These are phyloP conservation scores for Triplophysa rosa DNA, from an alignment of 2,113 vertebrate genomes.

Conservation along the genomic window DNA sequence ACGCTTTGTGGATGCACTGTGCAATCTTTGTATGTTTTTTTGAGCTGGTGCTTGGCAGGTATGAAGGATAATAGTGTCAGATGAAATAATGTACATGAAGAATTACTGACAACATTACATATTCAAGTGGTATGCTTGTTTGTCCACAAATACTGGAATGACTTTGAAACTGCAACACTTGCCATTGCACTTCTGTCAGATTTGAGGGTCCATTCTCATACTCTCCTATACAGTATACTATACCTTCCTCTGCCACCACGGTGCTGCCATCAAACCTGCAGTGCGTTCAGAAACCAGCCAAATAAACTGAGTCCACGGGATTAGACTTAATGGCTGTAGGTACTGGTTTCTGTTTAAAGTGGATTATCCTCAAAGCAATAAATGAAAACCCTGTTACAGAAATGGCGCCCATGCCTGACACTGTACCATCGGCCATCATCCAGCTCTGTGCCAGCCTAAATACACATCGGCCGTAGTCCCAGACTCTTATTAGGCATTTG, in stretches of 20 bases:
- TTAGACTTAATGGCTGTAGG: conserved; percentile 47
- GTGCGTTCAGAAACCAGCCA: conserved; percentile 37
- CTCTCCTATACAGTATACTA: not conserved
- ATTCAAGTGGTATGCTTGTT: conserved; percentile 32
- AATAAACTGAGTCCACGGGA: conserved; percentile 48
- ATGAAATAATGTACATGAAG: conserved; percentile 12
- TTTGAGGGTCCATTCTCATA: not conserved
- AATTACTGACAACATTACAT: conserved; percentile 32
- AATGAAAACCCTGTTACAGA: conserved; percentile 47
- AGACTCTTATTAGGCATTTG: conserved; percentile 39
- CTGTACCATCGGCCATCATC: conserved; percentile 24
- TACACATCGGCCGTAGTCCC: not conserved
- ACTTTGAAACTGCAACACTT: not conserved
- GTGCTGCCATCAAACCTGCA: conserved; percentile 7
- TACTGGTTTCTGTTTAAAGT: conserved; percentile 53
- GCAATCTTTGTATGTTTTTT: conserved; percentile 43
- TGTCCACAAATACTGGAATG: conserved; percentile 3
- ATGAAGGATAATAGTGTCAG: conserved; percentile 41
- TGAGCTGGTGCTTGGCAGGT: conserved; percentile 24
- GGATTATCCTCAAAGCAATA: conserved; percentile 53
- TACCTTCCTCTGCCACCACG: not conserved
- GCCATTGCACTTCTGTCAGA: not conserved
- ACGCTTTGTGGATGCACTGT: conserved; percentile 51
- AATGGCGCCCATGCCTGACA: conserved; percentile 38
- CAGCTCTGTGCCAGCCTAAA: conserved; percentile 20